These are phyloP conservation scores for Coilia nasus DNA, from an alignment of 2,797 vertebrate genomes.

Conservation along the genomic window DNA sequence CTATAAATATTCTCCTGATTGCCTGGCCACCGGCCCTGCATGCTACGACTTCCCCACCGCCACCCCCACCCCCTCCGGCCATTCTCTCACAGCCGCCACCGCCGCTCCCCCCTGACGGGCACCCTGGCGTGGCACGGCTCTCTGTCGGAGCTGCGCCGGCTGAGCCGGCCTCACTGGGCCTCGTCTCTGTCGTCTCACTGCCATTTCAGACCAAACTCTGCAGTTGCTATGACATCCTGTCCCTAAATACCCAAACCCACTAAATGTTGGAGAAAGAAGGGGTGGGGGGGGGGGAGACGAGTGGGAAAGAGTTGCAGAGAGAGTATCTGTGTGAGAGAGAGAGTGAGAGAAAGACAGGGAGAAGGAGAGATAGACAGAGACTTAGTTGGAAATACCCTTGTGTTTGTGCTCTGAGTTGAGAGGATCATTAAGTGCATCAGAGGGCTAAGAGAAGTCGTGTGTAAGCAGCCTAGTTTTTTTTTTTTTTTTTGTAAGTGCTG, in stretches of 20 bases:
- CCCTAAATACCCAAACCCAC: constrained; percentile 66
- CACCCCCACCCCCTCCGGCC: too few relatives aligned
- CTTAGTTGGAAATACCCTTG: background rate
- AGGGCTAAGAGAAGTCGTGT: background rate
- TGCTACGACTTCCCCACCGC: background rate
- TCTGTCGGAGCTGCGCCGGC: too few relatives aligned
- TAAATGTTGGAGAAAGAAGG: constrained; percentile 47
- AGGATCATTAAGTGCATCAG: background rate
- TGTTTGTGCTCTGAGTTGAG: background rate
- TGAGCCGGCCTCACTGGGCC: too few relatives aligned
- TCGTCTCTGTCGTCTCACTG: constrained; percentile 39
- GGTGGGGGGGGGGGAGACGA: too few relatives aligned
- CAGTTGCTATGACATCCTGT: constrained; percentile 72
- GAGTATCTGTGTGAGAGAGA: background rate
- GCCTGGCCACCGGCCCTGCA: background rate
- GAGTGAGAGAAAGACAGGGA: background rate
- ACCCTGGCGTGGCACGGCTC: too few relatives aligned
- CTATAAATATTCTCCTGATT: constrained; percentile 1
- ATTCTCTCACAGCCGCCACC: too few relatives aligned
- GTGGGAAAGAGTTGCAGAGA: too few relatives aligned
- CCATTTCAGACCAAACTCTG: constrained; percentile 65
- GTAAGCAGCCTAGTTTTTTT: background rate
- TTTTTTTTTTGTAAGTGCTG: too few relatives aligned
- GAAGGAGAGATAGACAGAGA: background rate
- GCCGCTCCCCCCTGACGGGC: too few relatives aligned